Conservation (phyloP, 2,888 invertebrate genomes). For the Electrophaes corylata region DNA sequence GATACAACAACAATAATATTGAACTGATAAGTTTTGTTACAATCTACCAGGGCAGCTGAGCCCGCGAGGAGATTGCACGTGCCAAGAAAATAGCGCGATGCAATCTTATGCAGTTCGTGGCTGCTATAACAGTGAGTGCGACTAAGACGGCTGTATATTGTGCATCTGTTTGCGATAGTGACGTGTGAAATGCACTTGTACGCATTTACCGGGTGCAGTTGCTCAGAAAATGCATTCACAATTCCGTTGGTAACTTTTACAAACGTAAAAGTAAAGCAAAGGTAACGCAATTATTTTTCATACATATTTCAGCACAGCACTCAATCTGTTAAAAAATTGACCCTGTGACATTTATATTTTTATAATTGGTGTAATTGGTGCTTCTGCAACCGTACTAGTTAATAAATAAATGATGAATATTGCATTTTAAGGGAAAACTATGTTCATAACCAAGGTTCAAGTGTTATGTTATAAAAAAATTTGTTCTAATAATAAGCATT, state of each 20-base stretch:
- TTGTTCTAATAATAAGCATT: too few species aligned
- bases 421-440: too few species aligned
- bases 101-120: conserved; percentile 65
- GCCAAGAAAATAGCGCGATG: conserved; percentile 64
- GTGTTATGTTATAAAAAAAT: too few species aligned
- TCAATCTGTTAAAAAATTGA: too few species aligned
- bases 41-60: conserved; percentile 69
- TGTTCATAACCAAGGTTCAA: too few species aligned
- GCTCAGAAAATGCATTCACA: conserved; percentile 32
- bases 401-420: too few species aligned
- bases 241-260: not conserved
- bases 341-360: too few species aligned
- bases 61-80: conserved; percentile 59
- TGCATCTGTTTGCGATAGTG: conserved; percentile 58
- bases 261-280: not conserved
- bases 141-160: conserved; percentile 61
- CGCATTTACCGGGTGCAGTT: conserved; percentile 36
- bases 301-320: too few species aligned
- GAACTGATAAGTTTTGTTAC: conserved; percentile 63
- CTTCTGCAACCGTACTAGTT: too few species aligned
- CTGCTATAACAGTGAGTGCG: conserved; percentile 49
- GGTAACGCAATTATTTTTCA: too few species aligned
- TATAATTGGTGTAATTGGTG: too few species aligned
- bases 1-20: conserved; percentile 28
- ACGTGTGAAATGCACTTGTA: conserved; percentile 55